Evolutionary conservation across 2,113 vertebrate species (phyloP).

Genomic region (Gavia stellata): DNA sequence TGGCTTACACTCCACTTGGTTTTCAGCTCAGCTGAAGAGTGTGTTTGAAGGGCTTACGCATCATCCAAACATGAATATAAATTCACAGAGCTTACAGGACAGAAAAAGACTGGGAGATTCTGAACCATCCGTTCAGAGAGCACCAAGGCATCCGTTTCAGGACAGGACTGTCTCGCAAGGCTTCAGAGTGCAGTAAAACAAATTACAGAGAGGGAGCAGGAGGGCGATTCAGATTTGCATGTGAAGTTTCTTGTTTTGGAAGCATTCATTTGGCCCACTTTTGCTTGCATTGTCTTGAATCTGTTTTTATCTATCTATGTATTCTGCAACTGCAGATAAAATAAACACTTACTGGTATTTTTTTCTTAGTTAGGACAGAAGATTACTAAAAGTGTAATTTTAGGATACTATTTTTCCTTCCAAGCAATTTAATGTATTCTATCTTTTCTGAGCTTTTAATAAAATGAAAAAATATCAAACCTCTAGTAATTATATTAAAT

Average conservation of each 20-base stretch:
- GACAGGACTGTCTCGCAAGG: too few relatives aligned
- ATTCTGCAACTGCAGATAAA: neutral
- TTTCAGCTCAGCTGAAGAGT: neutral
- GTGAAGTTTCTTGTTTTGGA: neutral
- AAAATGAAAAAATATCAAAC: neutral
- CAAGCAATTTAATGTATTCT: neutral
- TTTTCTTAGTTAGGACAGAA: neutral
- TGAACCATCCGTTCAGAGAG: neutral
- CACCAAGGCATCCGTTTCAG: neutral
- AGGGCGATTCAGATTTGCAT: neutral
- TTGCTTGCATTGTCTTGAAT: neutral
- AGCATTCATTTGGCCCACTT: neutral
- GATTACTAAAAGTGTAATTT: neutral
- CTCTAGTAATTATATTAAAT: neutral
- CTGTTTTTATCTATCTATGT: neutral
- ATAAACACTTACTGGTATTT: neutral
- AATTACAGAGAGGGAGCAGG: neutral
- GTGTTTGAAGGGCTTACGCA: neutral
- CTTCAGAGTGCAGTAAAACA: neutral
- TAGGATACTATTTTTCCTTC: neutral
- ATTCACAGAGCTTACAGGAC: neutral
- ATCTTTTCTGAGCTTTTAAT: neutral
- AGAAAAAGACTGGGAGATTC: neutral
- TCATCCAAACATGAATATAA: neutral
- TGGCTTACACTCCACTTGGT: rapidly evolving